Conservation (phyloP, 1,140 invertebrate species). For the Cotesia typhae region DNA sequence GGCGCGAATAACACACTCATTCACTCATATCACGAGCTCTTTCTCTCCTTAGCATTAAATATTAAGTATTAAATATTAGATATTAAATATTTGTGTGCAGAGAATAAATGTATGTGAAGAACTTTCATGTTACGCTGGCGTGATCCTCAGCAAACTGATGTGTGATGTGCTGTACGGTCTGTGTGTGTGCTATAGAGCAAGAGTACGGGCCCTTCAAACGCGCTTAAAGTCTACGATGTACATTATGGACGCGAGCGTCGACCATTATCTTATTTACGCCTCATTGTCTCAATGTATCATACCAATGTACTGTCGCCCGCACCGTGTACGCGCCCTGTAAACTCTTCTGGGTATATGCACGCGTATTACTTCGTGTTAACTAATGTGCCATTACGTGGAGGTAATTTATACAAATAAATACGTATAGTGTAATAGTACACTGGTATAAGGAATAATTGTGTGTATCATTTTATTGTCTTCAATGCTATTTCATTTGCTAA, state of each 20-base stretch:
- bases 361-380: slow-evolving; percentile 42
- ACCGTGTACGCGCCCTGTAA: slow-evolving; percentile 32
- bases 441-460: no score
- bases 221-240: slow-evolving; percentile 47
- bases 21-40: background rate
- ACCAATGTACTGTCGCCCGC: slow-evolving; percentile 52
- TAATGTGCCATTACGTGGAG: background rate
- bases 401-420: slow-evolving; percentile 10
- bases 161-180: background rate
- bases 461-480: no score
- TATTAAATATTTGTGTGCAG: no score
- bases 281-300: slow-evolving; percentile 66
- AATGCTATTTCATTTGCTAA: no score
- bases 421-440: no score
- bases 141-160: background rate
- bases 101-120: background rate
- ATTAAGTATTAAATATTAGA: no score
- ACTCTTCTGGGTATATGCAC: slow-evolving; percentile 42
- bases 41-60: slow-evolving; percentile 1
- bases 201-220: slow-evolving; percentile 48
- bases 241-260: slow-evolving; percentile 48
- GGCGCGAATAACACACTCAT: background rate
- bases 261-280: slow-evolving; percentile 66
- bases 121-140: background rate
- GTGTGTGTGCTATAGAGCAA: background rate